These are phyloP conservation scores for Nesidiocoris tenuis DNA, from an alignment of 2,888 invertebrate species.

Conservation along the genomic window DNA sequence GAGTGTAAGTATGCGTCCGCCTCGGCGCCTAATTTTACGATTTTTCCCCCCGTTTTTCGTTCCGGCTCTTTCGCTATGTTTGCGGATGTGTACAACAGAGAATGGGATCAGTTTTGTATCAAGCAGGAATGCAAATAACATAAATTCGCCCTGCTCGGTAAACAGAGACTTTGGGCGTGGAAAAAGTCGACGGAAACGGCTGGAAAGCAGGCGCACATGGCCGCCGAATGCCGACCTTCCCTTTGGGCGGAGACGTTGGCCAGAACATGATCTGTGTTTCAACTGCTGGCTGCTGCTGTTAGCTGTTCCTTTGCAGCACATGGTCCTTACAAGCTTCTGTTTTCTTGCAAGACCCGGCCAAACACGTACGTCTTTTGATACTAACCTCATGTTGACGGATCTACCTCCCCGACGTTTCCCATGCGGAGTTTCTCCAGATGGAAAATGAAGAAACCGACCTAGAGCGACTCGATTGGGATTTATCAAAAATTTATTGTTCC, in stretches of 20 bases:
- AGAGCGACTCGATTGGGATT: background rate
- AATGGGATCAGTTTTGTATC: background rate
- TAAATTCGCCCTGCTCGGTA: background rate
- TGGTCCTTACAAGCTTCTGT: constrained; percentile 4
- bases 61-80: background rate
- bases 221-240: constrained; percentile 26
- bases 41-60: too few species aligned
- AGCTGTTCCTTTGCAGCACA: background rate
- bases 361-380: constrained; percentile 18
- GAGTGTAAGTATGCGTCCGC: too few species aligned
- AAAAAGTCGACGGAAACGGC: constrained; percentile 12
- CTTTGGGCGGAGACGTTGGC: constrained; percentile 13
- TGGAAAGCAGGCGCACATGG: constrained; percentile 9
- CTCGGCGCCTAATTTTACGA: too few species aligned
- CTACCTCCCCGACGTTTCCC: background rate
- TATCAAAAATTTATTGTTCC: background rate
- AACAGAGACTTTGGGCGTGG: background rate
- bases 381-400: constrained; percentile 26
- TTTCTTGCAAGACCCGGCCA: constrained; percentile 24
- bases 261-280: constrained; percentile 18
- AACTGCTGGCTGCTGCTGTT: constrained; percentile 12
- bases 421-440: background rate
- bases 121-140: background rate
- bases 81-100: background rate
- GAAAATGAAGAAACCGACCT: background rate